phyloP scores from a whole-genome alignment of 2,888 invertebrate species.

The Stenurella melanura region DNA sequence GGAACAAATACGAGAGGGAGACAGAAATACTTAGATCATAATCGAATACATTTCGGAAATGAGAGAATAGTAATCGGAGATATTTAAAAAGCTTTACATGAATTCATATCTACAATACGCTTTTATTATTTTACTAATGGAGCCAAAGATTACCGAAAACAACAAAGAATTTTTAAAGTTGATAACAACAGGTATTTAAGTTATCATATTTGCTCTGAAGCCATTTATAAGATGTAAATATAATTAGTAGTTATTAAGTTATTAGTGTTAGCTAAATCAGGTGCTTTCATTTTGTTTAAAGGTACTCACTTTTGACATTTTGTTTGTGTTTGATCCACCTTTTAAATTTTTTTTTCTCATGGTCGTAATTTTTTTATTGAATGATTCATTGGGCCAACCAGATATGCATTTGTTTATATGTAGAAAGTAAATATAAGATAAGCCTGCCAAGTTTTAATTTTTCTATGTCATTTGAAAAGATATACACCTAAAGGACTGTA shows the following conservation, averaged over 20 bases:
- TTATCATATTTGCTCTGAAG: not conserved
- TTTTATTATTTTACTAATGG: not conserved
- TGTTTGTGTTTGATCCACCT: not conserved
- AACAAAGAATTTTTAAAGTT: not conserved
- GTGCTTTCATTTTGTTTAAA: not conserved
- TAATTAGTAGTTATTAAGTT: not conserved
- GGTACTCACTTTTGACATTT: not conserved
- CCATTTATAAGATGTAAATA: constrained; percentile 13
- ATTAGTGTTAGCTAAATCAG: not conserved
- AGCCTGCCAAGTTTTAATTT: constrained; percentile 13
- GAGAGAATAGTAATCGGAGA: not conserved
- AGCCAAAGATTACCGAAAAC: constrained; percentile 1
- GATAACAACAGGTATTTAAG: not conserved
- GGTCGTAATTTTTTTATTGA: not conserved
- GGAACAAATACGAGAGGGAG: constrained; percentile 58
- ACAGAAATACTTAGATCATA: constrained; percentile 57
- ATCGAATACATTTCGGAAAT: not conserved
- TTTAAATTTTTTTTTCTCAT: not conserved
- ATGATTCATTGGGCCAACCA: not conserved
- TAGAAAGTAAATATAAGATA: not conserved
- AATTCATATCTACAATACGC: constrained; percentile 8
- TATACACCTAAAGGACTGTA: not conserved
- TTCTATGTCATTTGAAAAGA: not conserved
- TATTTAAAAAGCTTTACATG: constrained; percentile 21
- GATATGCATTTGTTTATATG: not conserved